phyloP scores from a whole-genome alignment of 2,113 vertebrate genomes.

The Macquaria ambigua region DNA sequence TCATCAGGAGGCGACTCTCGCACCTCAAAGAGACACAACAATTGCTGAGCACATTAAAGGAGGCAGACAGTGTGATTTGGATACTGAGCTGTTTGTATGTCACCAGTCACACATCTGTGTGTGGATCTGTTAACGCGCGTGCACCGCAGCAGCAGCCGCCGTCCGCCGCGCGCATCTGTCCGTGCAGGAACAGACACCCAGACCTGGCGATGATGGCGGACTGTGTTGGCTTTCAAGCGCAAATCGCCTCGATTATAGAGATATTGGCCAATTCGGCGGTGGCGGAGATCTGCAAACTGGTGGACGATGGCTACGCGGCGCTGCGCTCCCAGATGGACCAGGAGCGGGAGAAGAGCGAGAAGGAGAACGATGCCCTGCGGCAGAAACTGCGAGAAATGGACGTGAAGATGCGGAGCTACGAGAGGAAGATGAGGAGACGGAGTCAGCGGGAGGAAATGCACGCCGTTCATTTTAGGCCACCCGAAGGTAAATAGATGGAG shows the following conservation, averaged over 20 bases:
- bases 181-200: background rate
- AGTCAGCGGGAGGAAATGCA: conserved; percentile 58
- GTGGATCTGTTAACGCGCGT: conserved; percentile 26
- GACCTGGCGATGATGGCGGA: conserved; percentile 72
- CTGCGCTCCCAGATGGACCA: conserved; percentile 76
- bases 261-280: conserved; percentile 80
- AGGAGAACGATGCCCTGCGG: conserved; percentile 74
- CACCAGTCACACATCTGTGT: background rate
- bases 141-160: conserved; percentile 25
- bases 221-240: conserved; percentile 73
- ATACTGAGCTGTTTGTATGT: conserved; percentile 13
- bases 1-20: conserved; percentile 74
- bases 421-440: conserved; percentile 74
- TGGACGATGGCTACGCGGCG: conserved; percentile 76
- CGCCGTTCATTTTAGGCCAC: conserved; percentile 50
- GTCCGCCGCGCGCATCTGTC: conserved; percentile 25
- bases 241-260: conserved; percentile 80
- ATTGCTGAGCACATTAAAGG: background rate
- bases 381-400: conserved; percentile 75
- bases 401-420: conserved; percentile 70
- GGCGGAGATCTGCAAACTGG: conserved; percentile 79
- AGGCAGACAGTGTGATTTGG: background rate
- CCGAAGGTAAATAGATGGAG: conserved; percentile 56
- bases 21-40: conserved; percentile 32
- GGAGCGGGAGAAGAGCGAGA: conserved; percentile 67